Conservation (phyloP, 2,797 vertebrate genomes). For the Urosaurus nigricauda region DNA sequence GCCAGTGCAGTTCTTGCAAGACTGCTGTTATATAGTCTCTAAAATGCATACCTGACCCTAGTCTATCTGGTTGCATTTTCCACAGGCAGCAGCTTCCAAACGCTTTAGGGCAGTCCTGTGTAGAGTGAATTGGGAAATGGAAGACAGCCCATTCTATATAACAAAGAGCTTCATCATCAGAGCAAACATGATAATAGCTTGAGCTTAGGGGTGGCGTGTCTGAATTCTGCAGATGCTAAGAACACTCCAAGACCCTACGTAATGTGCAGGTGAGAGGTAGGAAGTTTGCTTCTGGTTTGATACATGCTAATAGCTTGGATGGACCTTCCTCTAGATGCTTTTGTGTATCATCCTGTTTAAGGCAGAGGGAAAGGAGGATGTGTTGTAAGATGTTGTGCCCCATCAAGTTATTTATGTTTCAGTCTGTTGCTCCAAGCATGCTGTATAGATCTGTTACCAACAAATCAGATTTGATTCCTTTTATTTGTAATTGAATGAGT, state of each 20-base stretch:
- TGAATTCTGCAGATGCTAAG: not conserved
- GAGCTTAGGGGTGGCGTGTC: not conserved
- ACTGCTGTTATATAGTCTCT: no score
- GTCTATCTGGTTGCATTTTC: no score
- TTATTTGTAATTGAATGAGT: no score
- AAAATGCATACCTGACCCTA: no score
- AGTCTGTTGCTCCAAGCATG: no score
- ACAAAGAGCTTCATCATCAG: not conserved
- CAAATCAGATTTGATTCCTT: no score
- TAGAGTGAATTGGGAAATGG: not conserved
- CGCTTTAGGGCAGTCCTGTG: no score
- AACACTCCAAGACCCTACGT: not conserved
- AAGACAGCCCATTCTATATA: not conserved
- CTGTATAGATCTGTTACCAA: no score
- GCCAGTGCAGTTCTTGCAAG: no score
- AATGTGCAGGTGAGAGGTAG: not conserved
- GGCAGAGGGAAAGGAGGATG: not conserved
- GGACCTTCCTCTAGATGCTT: not conserved
- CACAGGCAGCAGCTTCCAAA: no score
- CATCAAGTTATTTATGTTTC: no score
- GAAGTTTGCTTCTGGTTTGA: not conserved
- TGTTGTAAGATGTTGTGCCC: not conserved
- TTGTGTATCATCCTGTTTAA: not conserved
- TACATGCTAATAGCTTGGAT: not conserved
- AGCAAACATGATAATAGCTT: not conserved